phyloP scores from a whole-genome alignment of 1,140 invertebrate species.

The Diabrotica undecimpunctata region DNA sequence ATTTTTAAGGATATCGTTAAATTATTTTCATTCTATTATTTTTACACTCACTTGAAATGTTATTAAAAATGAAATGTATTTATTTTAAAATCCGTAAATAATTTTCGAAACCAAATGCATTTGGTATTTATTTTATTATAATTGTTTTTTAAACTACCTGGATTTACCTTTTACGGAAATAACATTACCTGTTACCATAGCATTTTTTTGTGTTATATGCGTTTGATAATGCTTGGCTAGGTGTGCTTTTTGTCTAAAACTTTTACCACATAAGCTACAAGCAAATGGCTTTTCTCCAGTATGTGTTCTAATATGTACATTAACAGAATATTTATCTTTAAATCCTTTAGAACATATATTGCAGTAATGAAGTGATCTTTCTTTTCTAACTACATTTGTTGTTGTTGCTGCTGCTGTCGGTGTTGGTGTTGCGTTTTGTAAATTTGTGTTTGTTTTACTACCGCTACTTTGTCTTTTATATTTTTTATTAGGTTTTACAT shows the following conservation, averaged over 20 bases:
- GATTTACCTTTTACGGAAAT: slow-evolving; percentile 41
- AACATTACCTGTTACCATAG: slow-evolving; percentile 42
- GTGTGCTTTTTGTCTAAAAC: slow-evolving; percentile 93
- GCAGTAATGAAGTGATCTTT: slow-evolving; percentile 83
- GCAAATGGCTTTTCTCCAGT: slow-evolving; percentile 89
- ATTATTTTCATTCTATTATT: no score
- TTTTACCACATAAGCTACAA: slow-evolving; percentile 84
- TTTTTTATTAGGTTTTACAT: slow-evolving; percentile 52
- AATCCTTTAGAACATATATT: slow-evolving; percentile 90
- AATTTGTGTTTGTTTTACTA: slow-evolving; percentile 41
- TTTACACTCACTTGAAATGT: no score
- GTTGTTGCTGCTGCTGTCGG: slow-evolving; percentile 39
- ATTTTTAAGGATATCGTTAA: no score
- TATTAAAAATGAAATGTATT: no score
- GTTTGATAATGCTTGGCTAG: slow-evolving; percentile 97
- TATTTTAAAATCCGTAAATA: no score
- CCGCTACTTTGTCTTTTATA: slow-evolving; percentile 51
- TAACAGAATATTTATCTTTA: slow-evolving; percentile 91
- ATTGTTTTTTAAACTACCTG: slow-evolving; percentile 35
- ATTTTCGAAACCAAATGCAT: no score
- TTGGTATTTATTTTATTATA: no score
- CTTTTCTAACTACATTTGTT: slow-evolving; percentile 65
- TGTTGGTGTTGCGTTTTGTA: slow-evolving; percentile 41
- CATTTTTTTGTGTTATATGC: slow-evolving; percentile 77
- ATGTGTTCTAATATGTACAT: slow-evolving; percentile 86